Conservation (phyloP, 1,140 invertebrate genomes). For the Penaeus chinensis region DNA sequence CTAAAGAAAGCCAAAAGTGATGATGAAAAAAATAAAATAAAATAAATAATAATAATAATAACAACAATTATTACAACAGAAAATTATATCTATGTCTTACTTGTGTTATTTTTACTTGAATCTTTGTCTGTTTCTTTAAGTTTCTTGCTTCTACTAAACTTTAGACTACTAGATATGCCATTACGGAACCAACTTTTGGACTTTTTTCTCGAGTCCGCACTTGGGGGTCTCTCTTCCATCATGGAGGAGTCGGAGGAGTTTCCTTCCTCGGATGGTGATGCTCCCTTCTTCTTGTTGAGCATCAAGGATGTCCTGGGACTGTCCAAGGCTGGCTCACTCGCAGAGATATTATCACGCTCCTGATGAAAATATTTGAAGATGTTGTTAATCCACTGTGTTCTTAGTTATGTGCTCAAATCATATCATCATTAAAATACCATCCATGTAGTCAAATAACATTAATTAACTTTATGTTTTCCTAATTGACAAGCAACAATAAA, state of each 20-base stretch:
- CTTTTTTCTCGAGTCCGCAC: constrained; percentile 29
- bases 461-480: too few relatives aligned
- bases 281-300: constrained; percentile 14
- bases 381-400: too few relatives aligned
- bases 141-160: constrained; percentile 25
- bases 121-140: constrained; percentile 28
- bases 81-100: neutral
- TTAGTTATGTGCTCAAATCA: too few relatives aligned
- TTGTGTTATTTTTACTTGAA: constrained; percentile 25
- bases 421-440: too few relatives aligned
- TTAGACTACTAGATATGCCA: constrained; percentile 25
- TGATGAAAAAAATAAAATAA: too few relatives aligned
- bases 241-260: constrained; percentile 32
- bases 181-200: constrained; percentile 24
- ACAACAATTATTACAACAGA: too few relatives aligned
- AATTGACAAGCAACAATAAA: too few relatives aligned
- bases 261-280: constrained; percentile 27
- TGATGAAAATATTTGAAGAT: neutral
- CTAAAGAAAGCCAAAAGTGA: too few relatives aligned
- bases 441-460: too few relatives aligned
- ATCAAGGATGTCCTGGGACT: neutral
- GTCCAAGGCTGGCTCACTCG: constrained; percentile 33
- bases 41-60: too few relatives aligned
- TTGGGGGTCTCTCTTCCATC: constrained; percentile 23
- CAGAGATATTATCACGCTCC: constrained; percentile 37